Evolutionary conservation across 2,797 vertebrate species (phyloP), one percentile per base, ranked within the genome.

Genomic region (Cottoperca gobio): DNA sequence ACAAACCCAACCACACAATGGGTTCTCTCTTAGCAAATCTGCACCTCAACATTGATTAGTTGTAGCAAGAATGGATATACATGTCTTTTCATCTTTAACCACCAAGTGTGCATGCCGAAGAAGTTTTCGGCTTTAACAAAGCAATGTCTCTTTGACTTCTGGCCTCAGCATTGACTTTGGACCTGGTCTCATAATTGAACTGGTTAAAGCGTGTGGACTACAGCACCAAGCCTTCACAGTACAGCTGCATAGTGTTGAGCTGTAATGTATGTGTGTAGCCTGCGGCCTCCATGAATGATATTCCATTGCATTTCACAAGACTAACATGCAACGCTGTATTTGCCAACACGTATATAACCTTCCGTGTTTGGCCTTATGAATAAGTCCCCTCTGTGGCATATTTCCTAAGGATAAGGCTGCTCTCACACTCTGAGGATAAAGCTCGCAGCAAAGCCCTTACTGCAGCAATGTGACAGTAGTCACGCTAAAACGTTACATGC

Each of bases 341-440:
- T 70, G 62, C 37, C 39, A 46, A 45, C 59, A 70, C 2, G 1
- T 65, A 14, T 35, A 26, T 60, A 73, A 82, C 73, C 73, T 80
- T 84, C 63, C 19, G 4, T 57, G 68, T 58, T 54, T 45, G 48
- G 35, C 54, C 59, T 50, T 52, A 35, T 59, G 42, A 82, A 84
- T 67, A 69, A 62, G 64, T 64, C 23, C 52, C 24, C 54, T 66
- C 46, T 70, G 42, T 42, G 63, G 46, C 26, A 76, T 69, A 65
- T 73, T 46, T 84, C 49, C 70, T 35, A 10, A 45, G 81, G 72
- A 86, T 73, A 60, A 62, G 11, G 60, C 61, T 2, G 53, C 57
- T 65, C 61, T 73, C 53, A 23, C 46, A 28, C 61, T 70, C 52
- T 31, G 54, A 78, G 77, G 54, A 76, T 55, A 68, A 52, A 73